Base-by-base conservation (phyloP, 1,140 invertebrate genomes). In the Euwallacea similis region DNA sequence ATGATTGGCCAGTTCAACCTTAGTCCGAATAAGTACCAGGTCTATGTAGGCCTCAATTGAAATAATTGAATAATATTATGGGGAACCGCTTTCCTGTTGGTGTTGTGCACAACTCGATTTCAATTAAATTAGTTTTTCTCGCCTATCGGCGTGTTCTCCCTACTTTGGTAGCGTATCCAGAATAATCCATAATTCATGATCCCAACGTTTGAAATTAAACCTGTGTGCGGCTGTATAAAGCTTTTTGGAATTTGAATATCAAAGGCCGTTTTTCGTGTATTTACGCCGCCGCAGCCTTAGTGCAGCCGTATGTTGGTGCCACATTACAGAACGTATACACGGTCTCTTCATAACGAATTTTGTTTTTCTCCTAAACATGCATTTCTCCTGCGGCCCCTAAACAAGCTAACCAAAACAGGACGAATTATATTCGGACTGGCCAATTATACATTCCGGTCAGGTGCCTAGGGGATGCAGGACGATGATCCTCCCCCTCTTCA, bases 1-100 rank as follows among this genome's bases (percentile, higher is more conserved):
- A 58, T 33, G 55, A 58, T 33, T 58, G 59, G 42, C 59, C 42
- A 43, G 42, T 43, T 61, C 42, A 64, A 64, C 61, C 43, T 64
- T 64, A 41, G 61, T n/a, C 59, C 61, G 42, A 64, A 46, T 50
- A 47, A 46, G 44, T 50, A 47, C 9, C 15, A 13, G n/a, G 42
- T 16, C 7, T 65, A 65, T 65, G 63, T 65, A 65, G 63, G 63
- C 41, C 41, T 55, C 63, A 65, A 65, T 65, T 63, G 61, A 63
- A 44, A 63, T 63, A 63, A 63, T 63, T 65, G 63, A 65, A 54
- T 65, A 65, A 53, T 33, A 65, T 65, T 65, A 65, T 21, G 8
- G 47, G 42, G 63, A 54, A 65, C 50, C 33, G 47, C 53, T 50
- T 50, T 50, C 46, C 46, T 50, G 46, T 50, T 50, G 46, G 46